These are phyloP conservation scores for Drosophila kokeensis DNA, from an alignment of 2,888 invertebrate species.

Conservation along the genomic window DNA sequence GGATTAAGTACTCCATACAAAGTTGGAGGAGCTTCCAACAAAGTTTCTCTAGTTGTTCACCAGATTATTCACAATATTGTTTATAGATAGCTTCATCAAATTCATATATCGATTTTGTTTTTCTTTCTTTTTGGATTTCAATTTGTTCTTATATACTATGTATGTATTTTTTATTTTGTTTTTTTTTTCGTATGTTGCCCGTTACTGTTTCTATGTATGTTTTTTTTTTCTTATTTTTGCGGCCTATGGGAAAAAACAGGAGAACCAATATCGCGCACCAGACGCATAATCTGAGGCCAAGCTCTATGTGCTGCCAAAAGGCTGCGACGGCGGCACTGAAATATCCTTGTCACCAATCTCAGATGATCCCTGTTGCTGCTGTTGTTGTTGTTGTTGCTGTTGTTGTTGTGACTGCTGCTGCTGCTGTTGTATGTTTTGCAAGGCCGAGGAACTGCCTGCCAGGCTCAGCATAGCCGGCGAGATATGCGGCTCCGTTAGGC, in stretches of 20 bases:
- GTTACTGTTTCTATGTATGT: slow-evolving; percentile 18
- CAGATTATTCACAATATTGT: slow-evolving; percentile 34
- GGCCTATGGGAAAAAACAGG: slow-evolving; percentile 83
- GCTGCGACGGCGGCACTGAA: slow-evolving; percentile 51
- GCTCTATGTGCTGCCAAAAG: slow-evolving; percentile 76
- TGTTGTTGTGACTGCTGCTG: slow-evolving; percentile 54
- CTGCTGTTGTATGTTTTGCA: slow-evolving; percentile 58
- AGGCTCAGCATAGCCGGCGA: slow-evolving; percentile 85
- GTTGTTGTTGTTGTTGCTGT: slow-evolving; percentile 41
- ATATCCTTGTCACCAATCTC: slow-evolving; percentile 87
- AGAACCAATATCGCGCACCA: slow-evolving; percentile 85
- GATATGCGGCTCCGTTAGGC: slow-evolving; percentile 93
- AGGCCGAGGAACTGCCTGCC: slow-evolving; percentile 68
- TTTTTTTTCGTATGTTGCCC: slow-evolving; percentile 13
- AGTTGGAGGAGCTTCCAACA: slow-evolving; percentile 11
- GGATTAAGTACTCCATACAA: slow-evolving; percentile 25
- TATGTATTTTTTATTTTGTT: neutral
- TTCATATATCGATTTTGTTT: slow-evolving; percentile 11
- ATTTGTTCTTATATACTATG: slow-evolving; percentile 10
- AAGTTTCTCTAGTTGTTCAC: slow-evolving; percentile 21
- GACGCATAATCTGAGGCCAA: slow-evolving; percentile 84
- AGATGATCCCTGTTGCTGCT: slow-evolving; percentile 81
- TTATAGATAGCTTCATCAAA: slow-evolving; percentile 6
- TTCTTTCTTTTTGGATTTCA: neutral
- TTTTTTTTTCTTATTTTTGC: slow-evolving; percentile 5